These are phyloP conservation scores for Meandrina meandrites DNA, from an alignment of 92 coral and sea anemone species.

Conservation along the genomic window DNA sequence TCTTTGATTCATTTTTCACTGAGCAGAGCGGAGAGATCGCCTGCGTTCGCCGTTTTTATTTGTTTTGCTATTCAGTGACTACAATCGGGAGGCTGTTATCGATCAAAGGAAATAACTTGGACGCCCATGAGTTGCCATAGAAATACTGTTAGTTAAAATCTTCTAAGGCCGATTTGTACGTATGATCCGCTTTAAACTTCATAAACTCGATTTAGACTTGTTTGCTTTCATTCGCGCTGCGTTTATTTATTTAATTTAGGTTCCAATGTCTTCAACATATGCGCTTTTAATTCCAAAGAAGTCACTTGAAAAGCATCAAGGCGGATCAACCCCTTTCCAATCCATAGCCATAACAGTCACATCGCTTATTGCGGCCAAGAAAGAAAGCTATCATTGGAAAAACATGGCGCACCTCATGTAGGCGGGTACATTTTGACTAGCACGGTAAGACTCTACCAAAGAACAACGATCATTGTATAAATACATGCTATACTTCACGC, in stretches of 20 bases:
- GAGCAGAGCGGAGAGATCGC: neutral
- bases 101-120: slow-evolving; percentile 14
- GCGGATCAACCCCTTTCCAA: slow-evolving; percentile 5
- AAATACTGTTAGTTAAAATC: neutral
- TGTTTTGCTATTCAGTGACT: slow-evolving; percentile 7
- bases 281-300: neutral
- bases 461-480: neutral
- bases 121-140: slow-evolving; percentile 26
- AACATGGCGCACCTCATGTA: neutral
- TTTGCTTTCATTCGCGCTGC: neutral
- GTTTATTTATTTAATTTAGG: neutral
- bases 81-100: slow-evolving; percentile 15
- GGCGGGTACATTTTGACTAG: neutral
- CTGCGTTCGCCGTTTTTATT: neutral
- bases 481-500: neutral
- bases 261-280: neutral
- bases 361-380: neutral
- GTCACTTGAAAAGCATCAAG: neutral
- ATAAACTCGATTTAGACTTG: neutral
- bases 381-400: neutral
- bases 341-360: neutral
- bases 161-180: neutral
- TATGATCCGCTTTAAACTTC: neutral
- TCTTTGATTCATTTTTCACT: neutral
- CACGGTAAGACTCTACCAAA: neutral